A percentile compares a stretch with the other conserved stretches of the same genome.
These are phyloP conservation scores for Plebejus melissa DNA, from an alignment of 2,888 invertebrate genomes.

Conservation along the genomic window DNA sequence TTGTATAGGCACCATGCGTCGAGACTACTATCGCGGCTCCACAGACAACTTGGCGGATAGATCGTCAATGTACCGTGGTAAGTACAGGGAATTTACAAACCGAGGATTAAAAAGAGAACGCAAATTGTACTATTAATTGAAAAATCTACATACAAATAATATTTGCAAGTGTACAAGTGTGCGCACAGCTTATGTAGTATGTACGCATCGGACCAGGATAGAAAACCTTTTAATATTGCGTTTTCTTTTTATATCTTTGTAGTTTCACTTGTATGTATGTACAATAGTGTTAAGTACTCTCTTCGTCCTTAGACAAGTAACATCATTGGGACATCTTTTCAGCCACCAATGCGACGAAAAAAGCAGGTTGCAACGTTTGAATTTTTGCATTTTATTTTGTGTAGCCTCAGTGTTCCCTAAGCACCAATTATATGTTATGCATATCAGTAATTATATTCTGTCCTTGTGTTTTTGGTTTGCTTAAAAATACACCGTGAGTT, in stretches of 20 bases:
- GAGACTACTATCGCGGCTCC: constrained; percentile 94
- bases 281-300: neutral
- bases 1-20: constrained; percentile 81
- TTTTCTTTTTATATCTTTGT: neutral
- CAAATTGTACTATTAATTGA: neutral
- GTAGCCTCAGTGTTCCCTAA: neutral
- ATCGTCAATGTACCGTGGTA: constrained; percentile 87
- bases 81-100: constrained; percentile 36
- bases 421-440: neutral
- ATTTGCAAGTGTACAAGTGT: too few species aligned
- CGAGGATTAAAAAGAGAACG: neutral
- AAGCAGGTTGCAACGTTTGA: neutral
- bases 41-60: constrained; percentile 91
- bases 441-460: neutral
- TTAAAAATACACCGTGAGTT: neutral
- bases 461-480: neutral
- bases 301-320: neutral
- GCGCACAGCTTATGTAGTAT: neutral
- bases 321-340: neutral
- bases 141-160: too few species aligned
- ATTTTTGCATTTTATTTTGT: neutral
- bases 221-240: neutral
- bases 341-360: neutral
- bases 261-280: neutral
- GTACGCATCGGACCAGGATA: neutral